Percentiles rank a stretch among this genome's conserved stretches.
Conservation (phyloP, 2,113 vertebrate genomes). For the Pedionomus torquatus region DNA sequence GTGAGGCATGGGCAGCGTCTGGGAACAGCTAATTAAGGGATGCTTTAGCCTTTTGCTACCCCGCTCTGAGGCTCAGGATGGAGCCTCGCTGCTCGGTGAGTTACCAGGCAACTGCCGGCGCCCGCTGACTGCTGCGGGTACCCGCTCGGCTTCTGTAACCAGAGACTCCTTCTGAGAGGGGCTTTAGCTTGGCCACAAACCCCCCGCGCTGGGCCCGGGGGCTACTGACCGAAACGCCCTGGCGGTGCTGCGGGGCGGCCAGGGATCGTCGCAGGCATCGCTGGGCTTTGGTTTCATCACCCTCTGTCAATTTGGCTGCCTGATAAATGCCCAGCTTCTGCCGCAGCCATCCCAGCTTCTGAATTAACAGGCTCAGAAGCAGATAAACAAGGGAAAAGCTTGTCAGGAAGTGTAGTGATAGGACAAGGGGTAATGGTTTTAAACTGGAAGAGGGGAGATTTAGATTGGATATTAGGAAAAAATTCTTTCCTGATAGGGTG, state of each 20-base stretch:
- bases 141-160: not conserved
- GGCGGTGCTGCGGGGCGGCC: not conserved
- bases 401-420: no score
- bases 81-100: not conserved
- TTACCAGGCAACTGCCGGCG: constrained; percentile 17
- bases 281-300: not conserved
- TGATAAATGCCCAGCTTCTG: not conserved
- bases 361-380: not conserved
- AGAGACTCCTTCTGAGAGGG: not conserved
- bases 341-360: not conserved
- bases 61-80: not conserved
- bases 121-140: not conserved
- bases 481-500: no score
- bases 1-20: not conserved
- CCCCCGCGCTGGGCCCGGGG: not conserved
- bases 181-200: not conserved
- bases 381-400: not conserved
- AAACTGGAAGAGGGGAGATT: no score
- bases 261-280: not conserved
- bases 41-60: constrained; percentile 14
- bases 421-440: no score
- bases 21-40: not conserved
- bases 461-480: no score
- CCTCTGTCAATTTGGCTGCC: not conserved
- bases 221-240: not conserved